These are phyloP conservation scores for Nasonovia ribisnigri DNA, from an alignment of 2,888 invertebrate species.

Conservation along the genomic window DNA sequence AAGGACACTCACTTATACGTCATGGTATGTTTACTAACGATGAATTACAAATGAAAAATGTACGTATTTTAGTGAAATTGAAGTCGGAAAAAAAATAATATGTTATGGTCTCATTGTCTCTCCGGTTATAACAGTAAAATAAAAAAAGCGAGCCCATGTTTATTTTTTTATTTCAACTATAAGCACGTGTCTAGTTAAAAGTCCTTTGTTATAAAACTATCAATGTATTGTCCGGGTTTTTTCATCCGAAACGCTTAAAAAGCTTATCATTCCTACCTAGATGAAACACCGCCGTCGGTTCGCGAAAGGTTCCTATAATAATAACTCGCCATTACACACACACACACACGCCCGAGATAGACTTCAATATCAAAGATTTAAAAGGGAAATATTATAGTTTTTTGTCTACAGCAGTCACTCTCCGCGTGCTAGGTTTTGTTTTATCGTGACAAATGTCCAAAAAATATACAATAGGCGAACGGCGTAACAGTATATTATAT, in stretches of 20 bases:
- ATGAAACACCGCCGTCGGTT: not conserved
- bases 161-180: not conserved
- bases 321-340: not conserved
- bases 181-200: not conserved
- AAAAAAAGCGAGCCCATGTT: not conserved
- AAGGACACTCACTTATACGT: not conserved
- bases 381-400: not conserved
- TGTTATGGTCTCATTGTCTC: constrained; percentile 1
- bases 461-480: not conserved
- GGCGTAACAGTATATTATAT: not conserved
- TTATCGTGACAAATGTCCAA: not conserved
- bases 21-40: constrained; percentile 3
- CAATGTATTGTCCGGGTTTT: not conserved
- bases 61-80: constrained; percentile 21
- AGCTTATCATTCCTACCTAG: not conserved
- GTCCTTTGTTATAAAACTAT: constrained; percentile 6
- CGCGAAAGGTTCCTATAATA: not conserved
- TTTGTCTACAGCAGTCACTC: not conserved
- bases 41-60: constrained; percentile 32
- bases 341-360: not conserved
- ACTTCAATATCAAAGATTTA: not conserved
- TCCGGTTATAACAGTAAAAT: not conserved
- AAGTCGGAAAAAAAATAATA: not conserved
- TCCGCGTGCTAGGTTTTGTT: not conserved
- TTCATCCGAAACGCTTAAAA: not conserved